phyloP scores from a whole-genome alignment of 2,113 vertebrate species.

The Lichenostomus cassidix region DNA sequence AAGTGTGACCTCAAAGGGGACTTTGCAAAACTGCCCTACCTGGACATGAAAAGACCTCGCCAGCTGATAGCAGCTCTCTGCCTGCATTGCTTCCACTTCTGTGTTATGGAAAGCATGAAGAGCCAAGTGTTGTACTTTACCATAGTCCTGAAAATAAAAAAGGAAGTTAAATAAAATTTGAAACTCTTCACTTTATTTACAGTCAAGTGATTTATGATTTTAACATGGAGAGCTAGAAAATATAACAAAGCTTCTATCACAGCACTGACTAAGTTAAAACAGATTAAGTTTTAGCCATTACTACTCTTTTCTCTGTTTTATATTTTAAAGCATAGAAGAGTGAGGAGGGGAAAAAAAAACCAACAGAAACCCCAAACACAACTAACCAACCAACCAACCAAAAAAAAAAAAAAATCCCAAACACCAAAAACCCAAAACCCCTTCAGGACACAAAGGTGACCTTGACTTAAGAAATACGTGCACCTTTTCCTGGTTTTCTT shows the following conservation, averaged over 20 bases:
- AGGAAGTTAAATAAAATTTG: not conserved
- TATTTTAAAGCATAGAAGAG: not conserved
- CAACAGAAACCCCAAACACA: not conserved
- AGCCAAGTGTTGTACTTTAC: conserved; percentile 97
- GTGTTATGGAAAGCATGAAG: conserved; percentile 99
- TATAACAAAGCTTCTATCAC: not conserved
- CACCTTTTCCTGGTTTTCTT: not conserved
- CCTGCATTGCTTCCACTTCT: conserved; percentile 98
- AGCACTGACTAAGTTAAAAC: not conserved
- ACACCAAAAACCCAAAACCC: not conserved
- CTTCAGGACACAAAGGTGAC: not conserved
- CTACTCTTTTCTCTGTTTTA: not conserved
- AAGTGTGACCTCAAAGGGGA: not conserved
- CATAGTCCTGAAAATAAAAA: conserved; percentile 85
- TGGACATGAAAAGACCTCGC: conserved; percentile 97
- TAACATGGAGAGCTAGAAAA: not conserved
- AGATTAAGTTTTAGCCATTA: not conserved
- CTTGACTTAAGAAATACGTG: not conserved
- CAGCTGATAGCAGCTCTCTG: conserved; percentile 97
- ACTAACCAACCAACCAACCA: not conserved
- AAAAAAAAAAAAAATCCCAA: not conserved
- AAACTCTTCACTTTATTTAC: not conserved
- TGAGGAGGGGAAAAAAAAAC: not conserved
- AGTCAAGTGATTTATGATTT: not conserved
- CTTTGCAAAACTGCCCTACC: conserved; percentile 70